A percentile compares a stretch with the other conserved stretches of the same genome.
phyloP scores from a whole-genome alignment of 2,797 vertebrate species.

The Cynodonichthys magdalenae region DNA sequence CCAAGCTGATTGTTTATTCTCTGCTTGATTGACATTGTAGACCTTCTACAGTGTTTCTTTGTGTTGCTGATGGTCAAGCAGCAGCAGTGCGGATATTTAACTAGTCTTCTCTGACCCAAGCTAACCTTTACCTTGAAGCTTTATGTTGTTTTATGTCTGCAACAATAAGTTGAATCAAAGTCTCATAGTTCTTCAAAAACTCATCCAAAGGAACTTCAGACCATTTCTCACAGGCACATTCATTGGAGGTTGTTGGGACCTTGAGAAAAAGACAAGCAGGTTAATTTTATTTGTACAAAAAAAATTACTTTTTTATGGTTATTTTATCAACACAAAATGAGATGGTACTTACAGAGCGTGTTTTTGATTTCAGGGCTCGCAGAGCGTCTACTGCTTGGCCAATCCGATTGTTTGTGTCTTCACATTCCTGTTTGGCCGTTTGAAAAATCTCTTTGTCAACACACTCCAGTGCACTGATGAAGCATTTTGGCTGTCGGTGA shows the following conservation, averaged over 20 bases:
- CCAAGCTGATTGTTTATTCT: background rate
- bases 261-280: constrained; percentile 10
- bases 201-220: rapidly evolving
- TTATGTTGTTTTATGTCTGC: rapidly evolving
- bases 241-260: rapidly evolving
- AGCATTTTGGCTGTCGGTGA: constrained; percentile 25
- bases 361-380: rapidly evolving
- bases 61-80: background rate
- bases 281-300: background rate
- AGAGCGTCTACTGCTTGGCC: rapidly evolving
- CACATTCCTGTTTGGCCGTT: rapidly evolving
- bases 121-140: rapidly evolving
- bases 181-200: rapidly evolving
- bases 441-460: rapidly evolving
- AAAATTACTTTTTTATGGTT: background rate
- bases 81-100: background rate
- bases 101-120: background rate
- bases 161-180: background rate
- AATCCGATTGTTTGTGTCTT: rapidly evolving
- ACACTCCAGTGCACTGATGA: constrained; percentile 36
- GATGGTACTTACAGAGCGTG: constrained; percentile 45
- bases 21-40: background rate
- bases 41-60: background rate
- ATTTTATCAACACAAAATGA: background rate
- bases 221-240: constrained; percentile 38